These are phyloP conservation scores for Danio choprae DNA, from an alignment of 2,797 vertebrate species.

Conservation along the genomic window DNA sequence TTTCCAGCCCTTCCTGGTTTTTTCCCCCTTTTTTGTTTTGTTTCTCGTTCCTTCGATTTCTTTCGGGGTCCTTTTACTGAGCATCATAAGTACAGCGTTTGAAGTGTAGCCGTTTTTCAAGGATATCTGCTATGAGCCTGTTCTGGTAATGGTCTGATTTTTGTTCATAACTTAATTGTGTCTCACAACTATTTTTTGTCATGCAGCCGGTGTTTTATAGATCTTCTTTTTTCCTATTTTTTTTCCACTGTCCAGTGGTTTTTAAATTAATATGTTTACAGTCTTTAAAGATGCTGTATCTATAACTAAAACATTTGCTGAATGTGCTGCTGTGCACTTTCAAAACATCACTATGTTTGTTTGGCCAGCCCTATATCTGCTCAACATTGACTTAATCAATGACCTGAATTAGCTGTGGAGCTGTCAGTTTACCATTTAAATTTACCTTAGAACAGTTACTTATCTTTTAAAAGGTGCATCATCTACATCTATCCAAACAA, in stretches of 20 bases:
- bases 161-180: constrained; percentile 71
- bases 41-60: constrained; percentile 45
- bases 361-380: background rate
- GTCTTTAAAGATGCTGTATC: constrained; percentile 18
- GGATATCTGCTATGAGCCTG: constrained; percentile 68
- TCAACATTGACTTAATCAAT: background rate
- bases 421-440: background rate
- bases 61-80: constrained; percentile 61
- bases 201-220: constrained; percentile 10
- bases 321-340: background rate
- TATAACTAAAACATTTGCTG: constrained; percentile 1
- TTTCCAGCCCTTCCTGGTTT: constrained; percentile 79
- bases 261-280: constrained; percentile 24
- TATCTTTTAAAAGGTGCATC: no score
- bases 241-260: background rate
- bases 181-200: constrained; percentile 56
- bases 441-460: no score
- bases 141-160: constrained; percentile 66
- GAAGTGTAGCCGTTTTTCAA: constrained; percentile 76
- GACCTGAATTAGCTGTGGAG: background rate
- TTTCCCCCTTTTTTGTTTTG: constrained; percentile 59
- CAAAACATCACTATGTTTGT: constrained; percentile 17
- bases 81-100: constrained; percentile 61
- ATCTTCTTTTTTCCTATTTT: background rate
- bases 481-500: no score